Evolutionary conservation across 2,113 vertebrate genomes (phyloP), one percentile per base, ranked within the genome.

Genomic region (Prunella himalayana): DNA sequence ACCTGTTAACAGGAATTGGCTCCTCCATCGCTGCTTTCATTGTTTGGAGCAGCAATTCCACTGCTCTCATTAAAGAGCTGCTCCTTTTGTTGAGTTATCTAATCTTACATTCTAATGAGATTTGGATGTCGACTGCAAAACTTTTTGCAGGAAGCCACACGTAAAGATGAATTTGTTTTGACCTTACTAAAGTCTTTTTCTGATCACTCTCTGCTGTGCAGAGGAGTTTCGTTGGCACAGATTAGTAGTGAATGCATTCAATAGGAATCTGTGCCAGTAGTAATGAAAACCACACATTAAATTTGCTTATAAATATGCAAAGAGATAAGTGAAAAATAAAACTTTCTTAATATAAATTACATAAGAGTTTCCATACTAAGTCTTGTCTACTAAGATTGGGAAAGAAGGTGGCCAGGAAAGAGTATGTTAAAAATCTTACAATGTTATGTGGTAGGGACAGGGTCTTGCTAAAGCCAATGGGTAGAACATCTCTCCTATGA

Each of bases 41-140:
- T 78, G 56, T 94, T 82, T 94, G 68, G 42, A 83, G 65, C 57
- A 70, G 75, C 77, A 90, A 82, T 94, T 96, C 93, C 88, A 82
- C 53, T 88, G 81, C 90, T 95, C 49, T 93, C 75, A 5, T 95
- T 93, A 81, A 57, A 76, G 83, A 86, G 35, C 71, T 86, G 86
- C 68, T 93, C 80, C 92, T 92, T 95, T 95, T 89, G 86, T 96
- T 94, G 82, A 82, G 61, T 78, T 95, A 84, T 51, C 88, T 95
- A 83, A 94, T 96, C 73, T 91, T 86, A 76, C 71, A 86, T 94
- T 92, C 77, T 95, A 95, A 96, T 92, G 94, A 87, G 80, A 73
- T 81, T 81, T 87, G 77, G 77, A 96, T 76, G 64, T 64, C 7
- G 0, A 54, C 82, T 75, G 79, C 64, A 88, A 70, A 96, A 94